These are phyloP conservation scores for Sylvietta virens DNA, from an alignment of 2,113 vertebrate species.

Conservation along the genomic window DNA sequence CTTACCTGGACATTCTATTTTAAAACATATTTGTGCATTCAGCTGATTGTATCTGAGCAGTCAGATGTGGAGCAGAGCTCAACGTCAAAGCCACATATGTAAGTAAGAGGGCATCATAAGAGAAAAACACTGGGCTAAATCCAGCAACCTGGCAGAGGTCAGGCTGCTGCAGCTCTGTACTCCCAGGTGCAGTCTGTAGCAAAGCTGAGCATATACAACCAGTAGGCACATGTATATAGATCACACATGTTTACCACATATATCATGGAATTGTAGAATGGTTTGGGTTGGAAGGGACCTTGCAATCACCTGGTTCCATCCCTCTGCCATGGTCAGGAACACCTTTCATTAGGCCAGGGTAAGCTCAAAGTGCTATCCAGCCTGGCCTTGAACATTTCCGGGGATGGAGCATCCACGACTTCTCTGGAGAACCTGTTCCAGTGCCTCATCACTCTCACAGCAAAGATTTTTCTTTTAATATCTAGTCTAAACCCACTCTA, in stretches of 20 bases:
- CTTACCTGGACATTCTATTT: not conserved
- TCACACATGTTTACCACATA: not conserved
- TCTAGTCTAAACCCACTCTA: not conserved
- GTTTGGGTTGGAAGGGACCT: not conserved
- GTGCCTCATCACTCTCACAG: not conserved
- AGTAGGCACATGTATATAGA: not conserved
- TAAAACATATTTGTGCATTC: not conserved
- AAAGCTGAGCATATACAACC: not conserved
- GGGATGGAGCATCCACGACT: not conserved
- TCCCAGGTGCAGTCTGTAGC: not conserved
- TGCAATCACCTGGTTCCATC: not conserved
- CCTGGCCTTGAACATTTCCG: not conserved
- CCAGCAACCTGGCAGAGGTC: not conserved
- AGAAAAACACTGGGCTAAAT: not conserved
- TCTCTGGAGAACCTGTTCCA: not conserved
- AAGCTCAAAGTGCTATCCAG: not conserved
- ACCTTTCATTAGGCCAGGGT: not conserved
- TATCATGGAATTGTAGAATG: no score
- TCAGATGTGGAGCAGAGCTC: not conserved
- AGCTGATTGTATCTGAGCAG: not conserved
- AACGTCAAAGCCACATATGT: not conserved
- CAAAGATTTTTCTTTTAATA: not conserved
- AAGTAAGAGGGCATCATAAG: not conserved
- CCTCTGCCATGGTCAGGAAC: no score
- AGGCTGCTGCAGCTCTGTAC: not conserved